A percentile compares a stretch with the other conserved stretches of the same genome.
Evolutionary conservation across 2,888 invertebrate genomes (phyloP).

Genomic region (Pristionchus fissidentatus): DNA sequence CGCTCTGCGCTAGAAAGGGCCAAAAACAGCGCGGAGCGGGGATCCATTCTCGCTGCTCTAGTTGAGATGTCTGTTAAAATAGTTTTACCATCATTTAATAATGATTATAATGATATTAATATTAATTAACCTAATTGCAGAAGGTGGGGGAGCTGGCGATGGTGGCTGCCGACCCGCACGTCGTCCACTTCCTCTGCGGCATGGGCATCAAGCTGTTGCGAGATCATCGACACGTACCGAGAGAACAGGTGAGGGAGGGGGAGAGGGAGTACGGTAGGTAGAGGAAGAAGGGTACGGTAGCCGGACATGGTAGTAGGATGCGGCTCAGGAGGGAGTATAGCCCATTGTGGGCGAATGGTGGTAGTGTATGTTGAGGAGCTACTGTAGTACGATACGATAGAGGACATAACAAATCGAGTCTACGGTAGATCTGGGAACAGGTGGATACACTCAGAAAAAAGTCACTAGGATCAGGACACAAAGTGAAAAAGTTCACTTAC

Average conservation of each 20-base stretch:
- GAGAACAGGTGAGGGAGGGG: conserved; percentile 50
- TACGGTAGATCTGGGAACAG: too few species aligned
- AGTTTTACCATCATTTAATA: background rate
- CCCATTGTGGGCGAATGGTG: too few species aligned
- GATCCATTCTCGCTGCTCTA: too few species aligned
- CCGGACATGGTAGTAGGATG: conserved; percentile 38
- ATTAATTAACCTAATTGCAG: conserved; percentile 49
- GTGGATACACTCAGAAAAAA: too few species aligned
- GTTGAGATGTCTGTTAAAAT: background rate
- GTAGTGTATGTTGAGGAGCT: too few species aligned
- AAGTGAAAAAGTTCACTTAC: too few species aligned
- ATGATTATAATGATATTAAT: background rate
- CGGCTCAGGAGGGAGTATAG: too few species aligned
- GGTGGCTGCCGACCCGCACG: conserved; percentile 66
- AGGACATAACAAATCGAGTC: too few species aligned
- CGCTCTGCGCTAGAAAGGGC: too few species aligned
- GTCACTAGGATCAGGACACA: too few species aligned
- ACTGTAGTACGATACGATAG: too few species aligned
- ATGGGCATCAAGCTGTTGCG: conserved; percentile 49
- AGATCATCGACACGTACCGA: conserved; percentile 49
- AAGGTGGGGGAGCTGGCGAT: conserved; percentile 61
- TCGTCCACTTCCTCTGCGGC: conserved; percentile 64
- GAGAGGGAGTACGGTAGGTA: background rate
- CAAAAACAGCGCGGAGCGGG: too few species aligned
- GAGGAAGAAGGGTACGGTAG: conserved; percentile 45